Evolutionary conservation across 2,113 vertebrate genomes (phyloP).

Genomic region (Callithrix jacchus): DNA sequence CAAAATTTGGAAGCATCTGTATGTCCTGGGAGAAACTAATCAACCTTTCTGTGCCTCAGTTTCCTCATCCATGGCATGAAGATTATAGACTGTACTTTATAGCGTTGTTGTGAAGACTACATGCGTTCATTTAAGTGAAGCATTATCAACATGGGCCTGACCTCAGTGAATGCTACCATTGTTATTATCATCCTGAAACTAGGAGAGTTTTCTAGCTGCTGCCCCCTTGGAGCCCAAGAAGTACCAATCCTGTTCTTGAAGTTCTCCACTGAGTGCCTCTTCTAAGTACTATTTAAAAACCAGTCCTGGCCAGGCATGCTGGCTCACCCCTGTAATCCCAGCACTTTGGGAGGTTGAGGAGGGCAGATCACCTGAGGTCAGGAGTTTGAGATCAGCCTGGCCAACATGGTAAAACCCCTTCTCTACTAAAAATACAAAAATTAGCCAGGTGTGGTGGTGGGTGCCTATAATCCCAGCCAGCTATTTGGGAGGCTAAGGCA

Average conservation of each 20-base stretch:
- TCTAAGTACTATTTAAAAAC: not conserved
- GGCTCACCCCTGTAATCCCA: too few species aligned
- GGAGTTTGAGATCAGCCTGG: too few species aligned
- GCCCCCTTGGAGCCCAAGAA: not conserved
- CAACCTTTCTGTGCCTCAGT: not conserved
- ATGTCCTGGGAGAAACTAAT: not conserved
- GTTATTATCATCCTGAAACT: not conserved
- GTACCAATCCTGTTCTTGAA: not conserved
- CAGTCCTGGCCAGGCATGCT: not conserved
- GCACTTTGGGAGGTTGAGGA: too few species aligned
- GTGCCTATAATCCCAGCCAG: too few species aligned
- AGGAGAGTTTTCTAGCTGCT: not conserved
- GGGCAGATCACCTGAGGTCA: too few species aligned
- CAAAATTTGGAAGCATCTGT: not conserved
- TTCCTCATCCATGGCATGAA: not conserved
- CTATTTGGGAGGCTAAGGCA: too few species aligned
- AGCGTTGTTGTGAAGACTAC: not conserved
- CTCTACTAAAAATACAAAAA: too few species aligned
- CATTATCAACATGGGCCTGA: not conserved
- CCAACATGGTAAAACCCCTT: too few species aligned
- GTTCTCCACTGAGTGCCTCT: not conserved
- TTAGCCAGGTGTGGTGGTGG: too few species aligned
- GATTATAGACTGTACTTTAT: not conserved
- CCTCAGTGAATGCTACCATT: not conserved
- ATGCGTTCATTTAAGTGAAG: not conserved